These are phyloP conservation scores for Eupithecia subfuscata DNA, from an alignment of 2,888 invertebrate genomes.

Conservation along the genomic window DNA sequence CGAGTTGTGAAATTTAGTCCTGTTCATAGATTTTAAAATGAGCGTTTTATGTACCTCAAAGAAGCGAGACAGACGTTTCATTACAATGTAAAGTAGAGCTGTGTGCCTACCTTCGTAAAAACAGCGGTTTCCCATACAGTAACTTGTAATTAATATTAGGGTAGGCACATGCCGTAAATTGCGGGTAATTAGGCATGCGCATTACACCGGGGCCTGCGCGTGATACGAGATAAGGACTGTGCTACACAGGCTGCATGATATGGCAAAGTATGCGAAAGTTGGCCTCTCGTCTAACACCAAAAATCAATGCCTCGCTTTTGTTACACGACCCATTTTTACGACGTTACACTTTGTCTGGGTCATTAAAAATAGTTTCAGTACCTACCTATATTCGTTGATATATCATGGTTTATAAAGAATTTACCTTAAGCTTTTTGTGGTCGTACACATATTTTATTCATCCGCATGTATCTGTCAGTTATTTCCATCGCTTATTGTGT, in stretches of 20 bases:
- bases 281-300: neutral
- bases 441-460: neutral
- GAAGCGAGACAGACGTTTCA: neutral
- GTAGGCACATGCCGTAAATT: constrained; percentile 66
- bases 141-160: constrained; percentile 69
- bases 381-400: neutral
- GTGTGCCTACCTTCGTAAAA: constrained; percentile 38
- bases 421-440: neutral
- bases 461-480: constrained; percentile 9
- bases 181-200: constrained; percentile 72
- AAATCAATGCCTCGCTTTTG: neutral
- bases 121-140: constrained; percentile 55
- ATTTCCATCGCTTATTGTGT: neutral
- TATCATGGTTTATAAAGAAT: neutral
- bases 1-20: neutral
- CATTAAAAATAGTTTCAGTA: neutral
- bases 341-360: neutral
- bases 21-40: neutral
- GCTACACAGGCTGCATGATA: constrained; percentile 1
- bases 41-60: neutral
- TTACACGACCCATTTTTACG: neutral
- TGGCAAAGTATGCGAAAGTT: neutral
- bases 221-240: constrained; percentile 56
- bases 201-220: constrained; percentile 55
- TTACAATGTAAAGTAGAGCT: constrained; percentile 31